Evolutionary conservation across 2,888 invertebrate genomes (phyloP).

Genomic region (Tribolium freemani): DNA sequence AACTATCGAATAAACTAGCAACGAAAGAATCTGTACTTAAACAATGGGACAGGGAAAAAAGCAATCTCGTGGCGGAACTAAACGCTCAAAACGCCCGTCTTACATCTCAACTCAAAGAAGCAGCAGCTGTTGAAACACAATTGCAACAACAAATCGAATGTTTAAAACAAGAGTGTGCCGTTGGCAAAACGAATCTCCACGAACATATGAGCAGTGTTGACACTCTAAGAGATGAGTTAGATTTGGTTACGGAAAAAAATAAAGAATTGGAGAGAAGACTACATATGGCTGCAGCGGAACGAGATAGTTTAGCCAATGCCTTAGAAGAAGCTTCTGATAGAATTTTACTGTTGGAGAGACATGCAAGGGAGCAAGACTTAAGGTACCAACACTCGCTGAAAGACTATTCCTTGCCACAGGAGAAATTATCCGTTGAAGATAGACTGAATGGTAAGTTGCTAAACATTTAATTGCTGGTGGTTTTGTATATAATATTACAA

Average conservation of each 20-base stretch:
- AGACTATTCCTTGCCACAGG: conserved; percentile 65
- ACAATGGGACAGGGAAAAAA: conserved; percentile 85
- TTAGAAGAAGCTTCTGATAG: conserved; percentile 93
- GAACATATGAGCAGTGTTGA: conserved; percentile 93
- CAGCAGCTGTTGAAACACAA: conserved; percentile 83
- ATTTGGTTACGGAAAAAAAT: conserved; percentile 85
- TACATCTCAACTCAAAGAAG: conserved; percentile 88
- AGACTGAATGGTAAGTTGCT: conserved; percentile 69
- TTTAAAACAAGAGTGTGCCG: conserved; percentile 86
- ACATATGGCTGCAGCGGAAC: conserved; percentile 81
- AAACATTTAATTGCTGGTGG: no score
- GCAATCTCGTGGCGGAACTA: conserved; percentile 82
- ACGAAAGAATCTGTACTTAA: conserved; percentile 74
- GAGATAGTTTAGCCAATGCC: conserved; percentile 83
- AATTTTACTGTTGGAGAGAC: conserved; percentile 87
- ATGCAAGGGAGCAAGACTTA: conserved; percentile 84
- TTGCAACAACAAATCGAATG: conserved; percentile 85
- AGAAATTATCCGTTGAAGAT: conserved; percentile 65
- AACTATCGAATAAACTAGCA: conserved; percentile 83
- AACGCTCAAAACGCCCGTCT: conserved; percentile 88
- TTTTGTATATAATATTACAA: no score
- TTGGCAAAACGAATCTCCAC: conserved; percentile 74
- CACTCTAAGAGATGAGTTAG: conserved; percentile 89
- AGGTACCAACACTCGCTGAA: conserved; percentile 62
- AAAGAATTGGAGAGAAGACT: conserved; percentile 86